Percentiles rank a stretch among this genome's conserved stretches.
Evolutionary conservation across 2,113 vertebrate species (phyloP).

Genomic region (Boleophthalmus pectinirostris): DNA sequence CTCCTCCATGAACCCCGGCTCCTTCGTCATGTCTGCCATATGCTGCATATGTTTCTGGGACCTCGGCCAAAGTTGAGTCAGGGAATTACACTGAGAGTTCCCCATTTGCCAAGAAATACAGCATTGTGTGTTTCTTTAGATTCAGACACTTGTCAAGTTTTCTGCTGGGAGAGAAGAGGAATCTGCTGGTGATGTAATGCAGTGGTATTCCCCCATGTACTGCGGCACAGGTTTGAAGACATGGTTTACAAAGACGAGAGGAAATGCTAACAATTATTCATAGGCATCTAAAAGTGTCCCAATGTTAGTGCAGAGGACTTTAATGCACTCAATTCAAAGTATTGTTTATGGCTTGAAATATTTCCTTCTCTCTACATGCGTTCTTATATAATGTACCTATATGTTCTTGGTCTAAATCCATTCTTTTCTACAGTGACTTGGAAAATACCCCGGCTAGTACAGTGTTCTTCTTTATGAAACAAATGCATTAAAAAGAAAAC

Average conservation of each 20-base stretch:
- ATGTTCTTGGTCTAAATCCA: neutral
- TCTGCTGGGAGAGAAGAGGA: slow-evolving; percentile 40
- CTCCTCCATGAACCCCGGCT: slow-evolving; percentile 9
- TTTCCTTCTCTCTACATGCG: no score
- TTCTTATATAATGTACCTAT: neutral
- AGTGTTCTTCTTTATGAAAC: neutral
- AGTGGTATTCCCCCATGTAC: slow-evolving; percentile 30
- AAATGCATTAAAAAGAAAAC: neutral
- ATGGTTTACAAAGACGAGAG: neutral
- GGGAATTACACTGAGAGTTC: slow-evolving; percentile 47
- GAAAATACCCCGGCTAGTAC: neutral
- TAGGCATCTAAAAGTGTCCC: neutral
- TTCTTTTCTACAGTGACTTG: neutral
- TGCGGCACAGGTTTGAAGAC: slow-evolving; percentile 3
- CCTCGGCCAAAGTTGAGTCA: slow-evolving; percentile 49
- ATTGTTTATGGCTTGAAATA: neutral
- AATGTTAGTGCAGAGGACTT: neutral
- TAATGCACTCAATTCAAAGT: neutral
- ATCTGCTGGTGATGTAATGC: slow-evolving; percentile 49
- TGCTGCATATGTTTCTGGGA: slow-evolving; percentile 54
- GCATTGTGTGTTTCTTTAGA: slow-evolving; percentile 25
- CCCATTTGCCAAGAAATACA: slow-evolving; percentile 55
- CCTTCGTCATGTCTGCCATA: slow-evolving; percentile 40
- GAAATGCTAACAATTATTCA: neutral
- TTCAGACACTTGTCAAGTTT: slow-evolving; percentile 39